Evolutionary conservation across 2,888 invertebrate species (phyloP).

Genomic region (Megalurothrips usitatus): DNA sequence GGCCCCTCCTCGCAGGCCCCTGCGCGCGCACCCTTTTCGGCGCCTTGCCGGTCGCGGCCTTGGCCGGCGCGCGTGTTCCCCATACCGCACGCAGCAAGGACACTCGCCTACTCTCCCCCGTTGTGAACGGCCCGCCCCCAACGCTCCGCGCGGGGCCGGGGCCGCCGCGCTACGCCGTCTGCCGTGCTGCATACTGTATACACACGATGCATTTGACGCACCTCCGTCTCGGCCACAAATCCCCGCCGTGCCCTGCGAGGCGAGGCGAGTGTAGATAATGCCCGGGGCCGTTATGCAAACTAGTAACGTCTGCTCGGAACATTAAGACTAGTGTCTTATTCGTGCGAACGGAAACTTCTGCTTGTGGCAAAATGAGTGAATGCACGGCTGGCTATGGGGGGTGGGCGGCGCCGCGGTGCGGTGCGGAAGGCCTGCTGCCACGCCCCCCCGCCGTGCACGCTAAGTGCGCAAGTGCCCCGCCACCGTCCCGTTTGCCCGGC

Average conservation of each 20-base stretch:
- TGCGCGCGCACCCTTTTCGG: no score
- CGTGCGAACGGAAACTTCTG: slow-evolving; percentile 19
- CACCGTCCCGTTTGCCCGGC: background rate
- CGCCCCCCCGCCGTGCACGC: background rate
- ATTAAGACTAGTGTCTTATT: slow-evolving; percentile 25
- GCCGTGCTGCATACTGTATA: background rate
- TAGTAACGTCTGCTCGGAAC: background rate
- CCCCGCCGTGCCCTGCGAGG: background rate
- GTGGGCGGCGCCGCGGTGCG: background rate
- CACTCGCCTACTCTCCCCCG: no score
- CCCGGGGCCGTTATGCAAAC: slow-evolving; percentile 11
- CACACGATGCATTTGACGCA: no score
- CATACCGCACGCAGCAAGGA: no score
- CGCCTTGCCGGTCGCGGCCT: no score
- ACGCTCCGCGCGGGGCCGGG: no score
- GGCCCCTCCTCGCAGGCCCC: background rate
- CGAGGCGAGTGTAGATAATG: slow-evolving; percentile 9
- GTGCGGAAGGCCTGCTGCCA: background rate
- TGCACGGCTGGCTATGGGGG: background rate
- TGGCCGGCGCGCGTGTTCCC: no score
- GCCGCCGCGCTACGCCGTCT: no score
- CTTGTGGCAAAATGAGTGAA: slow-evolving; percentile 25
- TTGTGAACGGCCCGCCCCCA: no score
- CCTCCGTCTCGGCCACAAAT: background rate
- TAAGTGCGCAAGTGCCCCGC: background rate